Conservation (phyloP, 1,140 invertebrate species). For the Musca domestica region DNA sequence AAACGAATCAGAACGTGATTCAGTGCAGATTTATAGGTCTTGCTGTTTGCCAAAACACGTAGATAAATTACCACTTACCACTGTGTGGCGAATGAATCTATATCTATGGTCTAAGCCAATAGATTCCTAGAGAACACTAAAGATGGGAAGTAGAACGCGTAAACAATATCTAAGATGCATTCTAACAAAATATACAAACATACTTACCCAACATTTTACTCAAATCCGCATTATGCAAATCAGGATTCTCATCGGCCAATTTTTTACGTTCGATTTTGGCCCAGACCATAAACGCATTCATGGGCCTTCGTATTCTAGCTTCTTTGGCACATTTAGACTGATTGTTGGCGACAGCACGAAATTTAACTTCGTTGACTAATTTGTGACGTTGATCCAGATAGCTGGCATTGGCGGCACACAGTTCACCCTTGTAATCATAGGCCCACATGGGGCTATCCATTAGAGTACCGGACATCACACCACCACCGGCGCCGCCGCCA, state of each 20-base stretch:
- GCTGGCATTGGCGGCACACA: constrained; percentile 47
- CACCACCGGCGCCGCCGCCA: constrained; percentile 22
- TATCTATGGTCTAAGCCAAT: too few relatives aligned
- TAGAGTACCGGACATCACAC: constrained; percentile 25
- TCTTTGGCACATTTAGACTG: constrained; percentile 64
- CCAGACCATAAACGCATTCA: constrained; percentile 97
- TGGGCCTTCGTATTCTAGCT: constrained; percentile 83
- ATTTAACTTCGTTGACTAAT: constrained; percentile 42
- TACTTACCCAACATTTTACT: constrained; percentile 95
- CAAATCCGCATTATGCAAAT: constrained; percentile 90
- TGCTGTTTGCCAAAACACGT: too few relatives aligned
- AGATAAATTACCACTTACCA: too few relatives aligned
- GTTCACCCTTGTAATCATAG: constrained; percentile 47
- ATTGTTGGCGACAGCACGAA: constrained; percentile 35
- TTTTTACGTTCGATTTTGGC: constrained; percentile 91
- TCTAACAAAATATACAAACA: too few relatives aligned
- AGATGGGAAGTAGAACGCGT: too few relatives aligned
- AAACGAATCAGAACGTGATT: too few relatives aligned
- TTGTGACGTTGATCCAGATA: constrained; percentile 49
- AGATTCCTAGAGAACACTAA: too few relatives aligned
- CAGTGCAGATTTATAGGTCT: too few relatives aligned
- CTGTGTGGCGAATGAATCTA: too few relatives aligned
- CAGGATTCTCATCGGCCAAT: constrained; percentile 90
- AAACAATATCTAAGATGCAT: too few relatives aligned
- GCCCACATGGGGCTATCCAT: constrained; percentile 41